Conservation (phyloP, 2,888 invertebrate species). For the Cerastis leucographa region DNA sequence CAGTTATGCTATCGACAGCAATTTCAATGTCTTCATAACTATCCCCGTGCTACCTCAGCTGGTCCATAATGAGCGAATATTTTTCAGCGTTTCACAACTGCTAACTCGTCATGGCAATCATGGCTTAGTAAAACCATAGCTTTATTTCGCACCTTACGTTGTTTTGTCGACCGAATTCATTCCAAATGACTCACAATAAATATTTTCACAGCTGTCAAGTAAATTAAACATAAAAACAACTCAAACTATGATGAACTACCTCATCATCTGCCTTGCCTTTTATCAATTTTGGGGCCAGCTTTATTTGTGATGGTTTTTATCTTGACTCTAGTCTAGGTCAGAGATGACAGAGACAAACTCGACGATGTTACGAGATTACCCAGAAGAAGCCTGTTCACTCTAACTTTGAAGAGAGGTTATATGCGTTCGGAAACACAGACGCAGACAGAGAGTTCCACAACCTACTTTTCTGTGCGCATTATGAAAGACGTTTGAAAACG, state of each 20-base stretch:
- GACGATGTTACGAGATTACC: too few species aligned
- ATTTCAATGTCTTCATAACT: neutral
- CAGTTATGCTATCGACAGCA: neutral
- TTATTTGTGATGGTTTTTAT: too few species aligned
- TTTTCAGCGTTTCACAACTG: neutral
- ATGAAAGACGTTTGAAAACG: too few species aligned
- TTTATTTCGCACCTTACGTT: neutral
- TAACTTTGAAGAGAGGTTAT: too few species aligned
- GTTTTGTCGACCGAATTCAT: constrained; percentile 22
- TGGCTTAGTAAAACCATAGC: neutral
- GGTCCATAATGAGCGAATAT: neutral
- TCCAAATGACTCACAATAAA: constrained; percentile 22
- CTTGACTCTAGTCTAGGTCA: too few species aligned
- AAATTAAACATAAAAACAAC: constrained; percentile 17
- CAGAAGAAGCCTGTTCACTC: too few species aligned
- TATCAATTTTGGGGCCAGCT: too few species aligned
- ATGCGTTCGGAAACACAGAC: too few species aligned
- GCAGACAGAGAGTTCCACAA: too few species aligned
- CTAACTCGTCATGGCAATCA: neutral
- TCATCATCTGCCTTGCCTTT: too few species aligned
- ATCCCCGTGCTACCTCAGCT: neutral
- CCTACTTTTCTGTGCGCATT: too few species aligned
- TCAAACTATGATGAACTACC: neutral
- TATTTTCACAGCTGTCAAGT: constrained; percentile 33
- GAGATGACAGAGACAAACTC: too few species aligned